phyloP scores from a whole-genome alignment of 1,140 invertebrate species.

The Heterodera schachtii region DNA sequence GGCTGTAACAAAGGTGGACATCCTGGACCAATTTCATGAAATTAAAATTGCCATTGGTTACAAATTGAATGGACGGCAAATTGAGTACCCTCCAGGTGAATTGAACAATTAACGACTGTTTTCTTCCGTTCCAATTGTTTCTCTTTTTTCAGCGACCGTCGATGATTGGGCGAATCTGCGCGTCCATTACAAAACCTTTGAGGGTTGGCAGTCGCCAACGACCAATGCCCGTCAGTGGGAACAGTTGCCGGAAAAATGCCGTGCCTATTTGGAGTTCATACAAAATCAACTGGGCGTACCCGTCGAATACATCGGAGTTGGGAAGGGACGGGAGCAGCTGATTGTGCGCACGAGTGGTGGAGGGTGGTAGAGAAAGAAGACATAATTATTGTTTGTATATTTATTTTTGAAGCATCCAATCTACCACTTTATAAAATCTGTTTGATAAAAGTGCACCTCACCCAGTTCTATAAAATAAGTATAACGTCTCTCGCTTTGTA shows the following conservation, averaged over 20 bases:
- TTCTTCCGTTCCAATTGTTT: conserved; percentile 10
- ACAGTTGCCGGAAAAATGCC: conserved; percentile 84
- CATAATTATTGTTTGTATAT: not conserved
- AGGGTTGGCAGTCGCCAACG: conserved; percentile 88
- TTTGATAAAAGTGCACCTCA: too few relatives aligned
- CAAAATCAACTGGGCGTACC: conserved; percentile 83
- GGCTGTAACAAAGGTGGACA: conserved; percentile 94
- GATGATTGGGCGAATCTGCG: conserved; percentile 69
- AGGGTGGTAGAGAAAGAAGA: not conserved
- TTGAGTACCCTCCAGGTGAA: conserved; percentile 68
- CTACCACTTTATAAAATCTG: too few relatives aligned
- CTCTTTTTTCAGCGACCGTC: conserved; percentile 66
- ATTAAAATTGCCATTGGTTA: conserved; percentile 84
- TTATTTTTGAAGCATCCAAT: too few relatives aligned
- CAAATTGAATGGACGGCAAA: conserved; percentile 76
- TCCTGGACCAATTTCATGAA: conserved; percentile 86
- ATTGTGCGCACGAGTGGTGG: conserved; percentile 46
- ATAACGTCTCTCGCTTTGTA: too few relatives aligned
- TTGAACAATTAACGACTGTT: not conserved
- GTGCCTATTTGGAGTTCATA: conserved; percentile 82
- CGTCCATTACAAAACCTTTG: conserved; percentile 85
- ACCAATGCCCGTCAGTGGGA: conserved; percentile 79
- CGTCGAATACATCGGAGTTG: conserved; percentile 92
- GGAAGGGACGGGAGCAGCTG: conserved; percentile 75
- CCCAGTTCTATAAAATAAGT: too few relatives aligned